phyloP scores from a whole-genome alignment of 2,113 vertebrate genomes.

The Tringa solitaria region DNA sequence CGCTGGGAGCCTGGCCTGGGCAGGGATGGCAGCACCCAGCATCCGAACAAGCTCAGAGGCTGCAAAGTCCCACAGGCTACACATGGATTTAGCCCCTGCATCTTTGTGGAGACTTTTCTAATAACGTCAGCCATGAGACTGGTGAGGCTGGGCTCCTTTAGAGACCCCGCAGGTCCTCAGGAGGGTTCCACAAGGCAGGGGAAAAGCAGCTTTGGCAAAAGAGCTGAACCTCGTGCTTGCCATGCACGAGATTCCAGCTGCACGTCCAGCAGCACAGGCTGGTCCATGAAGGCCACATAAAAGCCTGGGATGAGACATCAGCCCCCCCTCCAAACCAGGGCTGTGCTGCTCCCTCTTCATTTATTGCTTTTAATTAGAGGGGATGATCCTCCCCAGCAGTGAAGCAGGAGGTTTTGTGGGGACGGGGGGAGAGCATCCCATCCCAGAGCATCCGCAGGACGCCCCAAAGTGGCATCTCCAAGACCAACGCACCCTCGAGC shows the following conservation, averaged over 20 bases:
- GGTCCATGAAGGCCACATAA: not conserved
- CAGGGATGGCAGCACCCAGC: not conserved
- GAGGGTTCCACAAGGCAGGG: rapidly evolving
- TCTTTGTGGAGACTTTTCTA: not conserved
- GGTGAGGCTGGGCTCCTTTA: not conserved
- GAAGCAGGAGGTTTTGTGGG: not conserved
- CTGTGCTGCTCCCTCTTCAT: not conserved
- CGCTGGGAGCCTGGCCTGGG: rapidly evolving
- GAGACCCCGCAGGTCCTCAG: not conserved
- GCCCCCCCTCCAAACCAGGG: not conserved
- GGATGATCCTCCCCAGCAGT: not conserved
- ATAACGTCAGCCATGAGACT: rapidly evolving
- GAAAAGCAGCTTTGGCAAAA: not conserved
- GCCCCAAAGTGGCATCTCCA: not conserved
- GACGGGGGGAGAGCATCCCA: not conserved
- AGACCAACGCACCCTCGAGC: rapidly evolving
- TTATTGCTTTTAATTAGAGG: not conserved
- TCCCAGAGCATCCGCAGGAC: not conserved
- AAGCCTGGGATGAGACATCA: not conserved
- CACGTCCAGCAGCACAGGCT: not conserved
- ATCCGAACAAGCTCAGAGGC: not conserved
- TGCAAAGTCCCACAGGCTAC: not conserved
- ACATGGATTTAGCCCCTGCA: rapidly evolving
- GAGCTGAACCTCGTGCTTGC: not conserved
- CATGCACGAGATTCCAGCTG: rapidly evolving